A percentile compares a stretch with the other conserved stretches of the same genome.
Conservation (phyloP, 2,888 invertebrate species). For the Brenthis ino region DNA sequence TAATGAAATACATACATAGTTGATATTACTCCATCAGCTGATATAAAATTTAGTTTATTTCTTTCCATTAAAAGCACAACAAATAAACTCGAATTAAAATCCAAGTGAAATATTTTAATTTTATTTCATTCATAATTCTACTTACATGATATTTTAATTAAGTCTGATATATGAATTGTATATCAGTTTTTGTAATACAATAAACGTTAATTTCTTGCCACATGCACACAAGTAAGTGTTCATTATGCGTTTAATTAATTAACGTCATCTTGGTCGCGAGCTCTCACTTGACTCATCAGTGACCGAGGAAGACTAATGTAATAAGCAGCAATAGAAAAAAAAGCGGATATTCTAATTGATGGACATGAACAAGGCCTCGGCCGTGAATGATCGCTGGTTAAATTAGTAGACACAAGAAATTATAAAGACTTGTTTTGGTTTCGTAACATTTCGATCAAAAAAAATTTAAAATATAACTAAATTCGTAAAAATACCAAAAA, state of each 20-base stretch:
- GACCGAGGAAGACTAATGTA: conserved; percentile 67
- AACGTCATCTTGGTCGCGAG: conserved; percentile 56
- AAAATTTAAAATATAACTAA: not conserved
- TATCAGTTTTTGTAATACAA: not conserved
- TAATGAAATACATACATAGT: too few relatives aligned
- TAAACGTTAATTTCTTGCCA: conserved; percentile 17
- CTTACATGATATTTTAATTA: too few relatives aligned
- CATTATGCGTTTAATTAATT: conserved; percentile 56
- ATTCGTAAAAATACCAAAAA: not conserved
- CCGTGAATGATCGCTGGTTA: conserved; percentile 48
- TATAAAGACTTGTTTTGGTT: conserved; percentile 8
- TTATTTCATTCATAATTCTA: too few relatives aligned
- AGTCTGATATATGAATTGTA: not conserved
- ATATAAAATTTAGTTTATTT: too few relatives aligned
- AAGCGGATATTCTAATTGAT: conserved; percentile 79
- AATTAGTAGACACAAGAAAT: conserved; percentile 29
- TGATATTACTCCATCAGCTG: too few relatives aligned
- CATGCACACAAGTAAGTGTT: conserved; percentile 42
- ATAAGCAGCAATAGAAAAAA: conserved; percentile 71
- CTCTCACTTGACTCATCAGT: conserved; percentile 66
- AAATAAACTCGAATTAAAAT: too few relatives aligned
- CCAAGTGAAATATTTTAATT: too few relatives aligned
- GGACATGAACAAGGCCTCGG: conserved; percentile 69
- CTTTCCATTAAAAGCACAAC: too few relatives aligned
- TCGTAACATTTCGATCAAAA: not conserved